A percentile compares a stretch with the other conserved stretches of the same genome.
Evolutionary conservation across 2,888 invertebrate genomes (phyloP).

Genomic region (Nowickia ferox): DNA sequence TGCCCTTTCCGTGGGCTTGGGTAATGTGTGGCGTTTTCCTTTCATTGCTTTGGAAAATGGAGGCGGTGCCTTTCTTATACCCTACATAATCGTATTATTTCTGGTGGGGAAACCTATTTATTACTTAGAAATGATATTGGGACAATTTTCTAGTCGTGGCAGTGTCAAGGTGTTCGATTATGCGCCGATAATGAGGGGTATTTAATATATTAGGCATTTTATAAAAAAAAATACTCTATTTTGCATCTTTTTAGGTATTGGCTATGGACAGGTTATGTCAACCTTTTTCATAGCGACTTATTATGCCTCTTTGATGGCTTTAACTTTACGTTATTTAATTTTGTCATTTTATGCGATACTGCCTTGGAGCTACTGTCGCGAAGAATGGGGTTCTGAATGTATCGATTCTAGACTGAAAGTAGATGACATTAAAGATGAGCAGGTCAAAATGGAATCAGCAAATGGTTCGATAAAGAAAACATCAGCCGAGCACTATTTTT

Average conservation of each 20-base stretch:
- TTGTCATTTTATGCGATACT: constrained; percentile 85
- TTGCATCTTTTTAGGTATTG: constrained; percentile 83
- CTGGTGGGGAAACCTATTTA: constrained; percentile 88
- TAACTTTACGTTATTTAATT: constrained; percentile 86
- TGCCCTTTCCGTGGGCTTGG: constrained; percentile 86
- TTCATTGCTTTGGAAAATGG: constrained; percentile 87
- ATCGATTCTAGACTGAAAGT: constrained; percentile 76
- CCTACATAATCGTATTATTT: constrained; percentile 86
- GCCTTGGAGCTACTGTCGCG: constrained; percentile 86
- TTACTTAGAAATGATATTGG: constrained; percentile 88
- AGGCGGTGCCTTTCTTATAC: constrained; percentile 87
- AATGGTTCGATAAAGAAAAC: constrained; percentile 75
- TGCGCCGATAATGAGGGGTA: constrained; percentile 88
- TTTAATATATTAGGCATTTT: background rate
- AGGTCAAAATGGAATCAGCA: constrained; percentile 28
- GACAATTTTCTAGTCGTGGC: constrained; percentile 89
- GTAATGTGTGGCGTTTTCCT: constrained; percentile 88
- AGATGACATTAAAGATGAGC: background rate
- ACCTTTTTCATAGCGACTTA: constrained; percentile 86
- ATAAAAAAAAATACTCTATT: background rate
- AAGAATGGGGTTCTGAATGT: constrained; percentile 84
- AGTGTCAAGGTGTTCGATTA: constrained; percentile 87
- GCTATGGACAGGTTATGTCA: constrained; percentile 85
- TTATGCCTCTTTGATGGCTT: constrained; percentile 87
- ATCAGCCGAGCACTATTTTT: constrained; percentile 83